Evolutionary conservation across 2,888 invertebrate genomes (phyloP).

Genomic region (Periphyllus acericola): DNA sequence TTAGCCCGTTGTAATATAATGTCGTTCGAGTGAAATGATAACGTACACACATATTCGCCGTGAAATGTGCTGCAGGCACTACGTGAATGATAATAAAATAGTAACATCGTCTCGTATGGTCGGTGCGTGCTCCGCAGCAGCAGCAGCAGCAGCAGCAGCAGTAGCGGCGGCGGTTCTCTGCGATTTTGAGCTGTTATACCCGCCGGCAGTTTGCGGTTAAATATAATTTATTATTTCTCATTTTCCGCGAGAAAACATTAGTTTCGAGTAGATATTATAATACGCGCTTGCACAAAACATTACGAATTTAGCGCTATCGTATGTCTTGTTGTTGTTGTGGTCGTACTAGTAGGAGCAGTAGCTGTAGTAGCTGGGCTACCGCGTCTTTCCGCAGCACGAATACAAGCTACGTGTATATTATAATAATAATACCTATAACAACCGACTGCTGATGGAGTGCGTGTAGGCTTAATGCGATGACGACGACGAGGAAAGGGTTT

Average conservation of each 20-base stretch:
- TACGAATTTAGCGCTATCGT: background rate
- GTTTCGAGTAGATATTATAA: background rate
- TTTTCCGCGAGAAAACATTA: slow-evolving; percentile 8
- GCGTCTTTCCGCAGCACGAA: background rate
- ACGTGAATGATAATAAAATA: no score
- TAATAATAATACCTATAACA: background rate
- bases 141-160: no score
- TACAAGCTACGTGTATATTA: background rate
- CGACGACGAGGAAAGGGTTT: background rate
- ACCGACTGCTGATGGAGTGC: background rate
- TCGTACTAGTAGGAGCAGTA: no score
- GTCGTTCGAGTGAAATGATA: no score
- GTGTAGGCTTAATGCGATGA: background rate
- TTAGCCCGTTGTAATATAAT: no score
- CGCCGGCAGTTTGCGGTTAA: background rate
- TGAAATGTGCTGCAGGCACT: no score
- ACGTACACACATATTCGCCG: no score
- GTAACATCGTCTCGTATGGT: no score
- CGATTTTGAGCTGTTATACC: background rate
- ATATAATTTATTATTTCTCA: background rate
- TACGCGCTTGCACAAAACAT: background rate
- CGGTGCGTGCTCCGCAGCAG: no score
- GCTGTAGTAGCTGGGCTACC: no score
- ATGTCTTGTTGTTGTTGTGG: background rate
- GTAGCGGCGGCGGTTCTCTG: no score